Base-by-base conservation (phyloP, 1,140 invertebrate genomes). In the Drosophila nigromelanica region DNA sequence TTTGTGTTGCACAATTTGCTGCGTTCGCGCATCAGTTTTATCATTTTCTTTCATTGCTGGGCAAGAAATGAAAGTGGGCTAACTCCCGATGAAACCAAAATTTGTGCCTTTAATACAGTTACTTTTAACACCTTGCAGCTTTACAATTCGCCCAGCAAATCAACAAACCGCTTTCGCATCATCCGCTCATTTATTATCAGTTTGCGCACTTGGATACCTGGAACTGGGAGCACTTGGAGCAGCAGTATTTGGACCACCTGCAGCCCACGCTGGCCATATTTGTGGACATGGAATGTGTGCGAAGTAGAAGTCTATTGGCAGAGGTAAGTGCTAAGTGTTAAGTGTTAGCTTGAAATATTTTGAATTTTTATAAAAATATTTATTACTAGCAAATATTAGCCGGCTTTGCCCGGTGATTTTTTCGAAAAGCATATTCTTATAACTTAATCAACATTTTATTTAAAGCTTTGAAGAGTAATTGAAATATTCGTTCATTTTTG, bases 41-140 rank as follows among this genome's bases (percentile, higher is more conserved):
- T 89, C 24, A 52, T 83, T 0, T 56, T 90, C 8, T 91, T 91
- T 59, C 80, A 91, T 48, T 91, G 90, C 55, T 91, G 90, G 90
- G 55, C 68, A 12, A 15, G 4, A 7, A 61, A 89, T 73, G 79
- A 82, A 73, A 82, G 82, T 86, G 51, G 10, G 66, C 15, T 10
- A 0, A n/a, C 10, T 37, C 10, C 7, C 11, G 0, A 3, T 30
- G 3, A 35, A 11, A 39, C 1, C 5, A 61, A 45, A 18, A n/a
- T n/a, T 14, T 14, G n/a, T 14, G 33, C 1, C 8, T 24, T 12
- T 30, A 18, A 7, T 18, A 21, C 15, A 12, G 72, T 48, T 12
- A n/a, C 1, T 11, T 54, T 12, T 35, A 5, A 10, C 30, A 8
- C 0, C 30, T 66, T 68, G 1, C 37, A 90, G 89, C 76, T 45